Base-by-base conservation (phyloP, 2,797 vertebrate genomes). In the Phataginus tricuspis region DNA sequence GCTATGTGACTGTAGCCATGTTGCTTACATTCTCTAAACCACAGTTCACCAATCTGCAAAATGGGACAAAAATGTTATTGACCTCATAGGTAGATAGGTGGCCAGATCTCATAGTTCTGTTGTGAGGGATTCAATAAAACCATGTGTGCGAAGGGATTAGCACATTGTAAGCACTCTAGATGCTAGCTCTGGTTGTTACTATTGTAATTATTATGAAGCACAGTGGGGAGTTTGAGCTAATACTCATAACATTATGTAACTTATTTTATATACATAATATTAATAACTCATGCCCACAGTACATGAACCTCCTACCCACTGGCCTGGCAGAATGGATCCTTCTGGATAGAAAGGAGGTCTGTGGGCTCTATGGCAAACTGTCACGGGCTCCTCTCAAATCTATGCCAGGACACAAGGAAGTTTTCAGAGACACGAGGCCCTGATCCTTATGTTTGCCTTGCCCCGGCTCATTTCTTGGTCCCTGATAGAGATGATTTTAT, bases 401-500 rank as follows among this genome's bases (percentile, higher is more conserved):
- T 53, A 25, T 25, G 12, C 13, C 53, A 94, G 72, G 55, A 95
- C 49, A 57, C 55, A 34, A 61, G 27, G 68, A n/a, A 39, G 34
- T 64, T 61, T 92, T 34, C n/a, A 89, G 64, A 82, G 63, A 86
- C 37, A 10, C 0, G 10, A 86, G 74, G 31, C 27, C 89, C 27
- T 6, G 49, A 31, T 93, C 69, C n/a, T 79, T 59, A n/a, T 15
- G 23, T 64, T 49, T 51, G 63, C 91, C 68, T 93, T 91, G 55
- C 84, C 63, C 59, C 59, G 79, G 71, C 57, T 96, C 90, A 45
- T 94, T 94, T 89, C 82, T 97, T 84, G 78, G 92, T 88, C 87
- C 74, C 69, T 4, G 68, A 85, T 78, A 86, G 68, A 97, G 83
- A 95, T 55, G 63, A 95, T 97, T 97, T 97, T 97, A 97, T 95